Evolutionary conservation across 2,888 invertebrate genomes (phyloP), one percentile per base, ranked within the genome.

Genomic region (Ischnura elegans): DNA sequence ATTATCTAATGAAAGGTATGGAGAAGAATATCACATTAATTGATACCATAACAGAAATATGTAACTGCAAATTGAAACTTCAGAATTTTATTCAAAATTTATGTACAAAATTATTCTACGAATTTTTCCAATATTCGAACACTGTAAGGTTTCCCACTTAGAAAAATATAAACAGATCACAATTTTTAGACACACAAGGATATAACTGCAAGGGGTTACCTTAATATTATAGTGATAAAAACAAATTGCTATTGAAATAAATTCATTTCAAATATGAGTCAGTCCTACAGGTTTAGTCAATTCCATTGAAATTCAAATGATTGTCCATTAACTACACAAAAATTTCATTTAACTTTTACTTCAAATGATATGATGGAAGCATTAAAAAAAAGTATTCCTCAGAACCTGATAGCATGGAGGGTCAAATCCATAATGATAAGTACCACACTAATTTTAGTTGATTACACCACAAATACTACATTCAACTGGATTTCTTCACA

Each of bases 41-140:
- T 8, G 36, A n/a, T 36, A 10, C 36, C 16, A 36, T 13, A 13
- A 10, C 76, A 76, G 76, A 76, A 13, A 36, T 36, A 36, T 3
- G 76, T 76, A 29, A 90, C 61, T 61, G 25, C 36, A 66, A 66
- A 43, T 61, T 2, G 43, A 87, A 61, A 66, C 10, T 61, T 90
- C 42, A 90, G 90, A 16, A 43, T 90, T 90, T 90, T 90, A 90
- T 90, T 90, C 55, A 43, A 90, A 43, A 61, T 42, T 25, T 90
- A 90, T 90, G 55, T 90, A 90, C 90, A 90, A 61, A 90, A 61
- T 55, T 90, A 61, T 46, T 76, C 51, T 51, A 5, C 13, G 19
- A 51, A 10, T 45, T 36, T 13, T 43, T 55, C 90, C 45, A 90
- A 66, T n/a, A 90, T 36, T 76, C 36, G 29, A 76, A 76, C 76